phyloP scores from a whole-genome alignment of 2,888 invertebrate genomes.

The Eristalinus aeneus region DNA sequence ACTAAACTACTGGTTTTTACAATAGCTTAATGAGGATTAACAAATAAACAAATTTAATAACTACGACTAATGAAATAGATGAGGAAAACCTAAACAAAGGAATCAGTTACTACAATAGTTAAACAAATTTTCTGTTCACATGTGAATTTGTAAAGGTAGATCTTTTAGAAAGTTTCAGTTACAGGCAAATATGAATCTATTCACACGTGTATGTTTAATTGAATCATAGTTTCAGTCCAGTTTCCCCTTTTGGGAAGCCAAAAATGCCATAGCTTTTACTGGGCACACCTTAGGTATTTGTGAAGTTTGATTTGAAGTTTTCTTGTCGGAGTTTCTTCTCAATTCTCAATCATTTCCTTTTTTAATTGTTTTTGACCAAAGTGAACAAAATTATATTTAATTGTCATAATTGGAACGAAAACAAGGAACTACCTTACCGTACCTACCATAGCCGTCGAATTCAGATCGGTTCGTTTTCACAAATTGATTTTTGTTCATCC shows the following conservation, averaged over 20 bases:
- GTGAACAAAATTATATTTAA: no score
- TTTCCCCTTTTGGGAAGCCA: constrained; percentile 64
- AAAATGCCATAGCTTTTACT: constrained; percentile 55
- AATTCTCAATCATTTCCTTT: not conserved
- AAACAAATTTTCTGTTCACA: constrained; percentile 1
- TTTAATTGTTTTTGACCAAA: no score
- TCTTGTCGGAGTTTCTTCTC: constrained; percentile 1
- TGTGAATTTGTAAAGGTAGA: not conserved
- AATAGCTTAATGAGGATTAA: constrained; percentile 9
- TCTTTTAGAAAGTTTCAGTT: constrained; percentile 51
- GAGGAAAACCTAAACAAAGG: constrained; percentile 53
- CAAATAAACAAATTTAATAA: constrained; percentile 26
- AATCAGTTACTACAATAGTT: constrained; percentile 39
- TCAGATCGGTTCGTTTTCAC: no score
- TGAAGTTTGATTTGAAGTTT: constrained; percentile 41
- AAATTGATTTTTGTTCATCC: no score
- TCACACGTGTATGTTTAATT: constrained; percentile 2
- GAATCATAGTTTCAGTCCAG: constrained; percentile 52
- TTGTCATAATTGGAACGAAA: no score
- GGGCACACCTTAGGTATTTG: constrained; percentile 51
- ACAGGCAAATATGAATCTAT: constrained; percentile 20
- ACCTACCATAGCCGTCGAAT: no score
- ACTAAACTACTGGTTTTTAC: constrained; percentile 66
- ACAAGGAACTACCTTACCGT: no score
- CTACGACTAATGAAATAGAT: constrained; percentile 50